Conservation (phyloP, 2,113 vertebrate species). For the Callocephalon fimbriatum region DNA sequence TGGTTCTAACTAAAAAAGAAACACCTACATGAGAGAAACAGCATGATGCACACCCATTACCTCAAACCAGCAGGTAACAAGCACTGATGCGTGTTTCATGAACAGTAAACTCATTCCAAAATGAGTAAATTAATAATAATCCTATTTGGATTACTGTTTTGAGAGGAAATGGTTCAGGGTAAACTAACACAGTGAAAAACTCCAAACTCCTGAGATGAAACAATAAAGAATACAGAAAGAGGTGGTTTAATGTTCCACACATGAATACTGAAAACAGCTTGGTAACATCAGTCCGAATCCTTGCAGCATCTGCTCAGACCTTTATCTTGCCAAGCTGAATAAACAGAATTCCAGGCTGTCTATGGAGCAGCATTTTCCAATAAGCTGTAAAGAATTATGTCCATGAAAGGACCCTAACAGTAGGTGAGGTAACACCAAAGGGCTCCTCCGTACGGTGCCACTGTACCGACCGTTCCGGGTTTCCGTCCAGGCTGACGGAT, state of each 20-base stretch:
- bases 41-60: neutral
- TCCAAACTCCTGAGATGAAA: neutral
- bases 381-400: neutral
- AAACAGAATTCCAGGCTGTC: neutral
- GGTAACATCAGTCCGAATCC: neutral
- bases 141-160: neutral
- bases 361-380: neutral
- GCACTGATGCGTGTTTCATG: neutral
- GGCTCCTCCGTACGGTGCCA: neutral
- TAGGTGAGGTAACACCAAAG: neutral
- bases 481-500: neutral
- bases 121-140: neutral
- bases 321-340: neutral
- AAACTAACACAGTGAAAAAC: neutral
- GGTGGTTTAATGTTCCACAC: neutral
- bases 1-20: neutral
- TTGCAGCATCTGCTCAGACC: neutral
- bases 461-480: fast-evolving
- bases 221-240: neutral
- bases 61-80: neutral
- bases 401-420: neutral
- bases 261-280: neutral
- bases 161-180: neutral
- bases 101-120: neutral
- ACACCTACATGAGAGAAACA: neutral